These are phyloP conservation scores for Ceriagrion tenellum DNA, from an alignment of 2,888 invertebrate species.

Conservation along the genomic window DNA sequence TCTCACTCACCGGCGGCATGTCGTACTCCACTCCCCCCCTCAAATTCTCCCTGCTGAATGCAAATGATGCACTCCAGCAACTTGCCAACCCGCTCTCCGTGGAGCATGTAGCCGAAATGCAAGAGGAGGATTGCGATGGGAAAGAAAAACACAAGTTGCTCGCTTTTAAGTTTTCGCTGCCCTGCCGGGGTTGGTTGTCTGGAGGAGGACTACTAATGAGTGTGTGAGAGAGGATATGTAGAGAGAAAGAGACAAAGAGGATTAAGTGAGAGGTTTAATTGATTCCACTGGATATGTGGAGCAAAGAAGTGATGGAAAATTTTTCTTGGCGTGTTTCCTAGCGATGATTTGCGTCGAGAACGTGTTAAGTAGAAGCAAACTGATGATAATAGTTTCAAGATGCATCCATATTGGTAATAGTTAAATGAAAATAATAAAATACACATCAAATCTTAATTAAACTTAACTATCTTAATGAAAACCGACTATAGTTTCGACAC, in stretches of 20 bases:
- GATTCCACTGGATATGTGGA: background rate
- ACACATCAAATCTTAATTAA: too few species aligned
- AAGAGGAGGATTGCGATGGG: constrained; percentile 39
- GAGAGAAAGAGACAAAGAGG: background rate
- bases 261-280: background rate
- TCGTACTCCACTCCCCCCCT: background rate
- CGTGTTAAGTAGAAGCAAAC: background rate
- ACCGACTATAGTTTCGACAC: too few species aligned
- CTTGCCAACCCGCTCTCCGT: background rate
- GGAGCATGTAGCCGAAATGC: background rate
- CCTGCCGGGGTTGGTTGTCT: background rate
- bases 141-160: constrained; percentile 56
- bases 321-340: background rate
- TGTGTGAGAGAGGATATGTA: background rate
- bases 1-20: background rate
- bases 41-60: background rate
- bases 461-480: too few species aligned
- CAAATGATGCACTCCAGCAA: constrained; percentile 26
- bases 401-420: too few species aligned
- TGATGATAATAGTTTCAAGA: too few species aligned
- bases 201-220: constrained; percentile 1
- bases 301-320: background rate
- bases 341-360: background rate
- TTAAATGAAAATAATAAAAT: too few species aligned
- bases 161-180: constrained; percentile 26